A percentile compares a stretch with the other conserved stretches of the same genome.
Evolutionary conservation across 2,888 invertebrate species (phyloP).

Genomic region (Cephus sareptanus): DNA sequence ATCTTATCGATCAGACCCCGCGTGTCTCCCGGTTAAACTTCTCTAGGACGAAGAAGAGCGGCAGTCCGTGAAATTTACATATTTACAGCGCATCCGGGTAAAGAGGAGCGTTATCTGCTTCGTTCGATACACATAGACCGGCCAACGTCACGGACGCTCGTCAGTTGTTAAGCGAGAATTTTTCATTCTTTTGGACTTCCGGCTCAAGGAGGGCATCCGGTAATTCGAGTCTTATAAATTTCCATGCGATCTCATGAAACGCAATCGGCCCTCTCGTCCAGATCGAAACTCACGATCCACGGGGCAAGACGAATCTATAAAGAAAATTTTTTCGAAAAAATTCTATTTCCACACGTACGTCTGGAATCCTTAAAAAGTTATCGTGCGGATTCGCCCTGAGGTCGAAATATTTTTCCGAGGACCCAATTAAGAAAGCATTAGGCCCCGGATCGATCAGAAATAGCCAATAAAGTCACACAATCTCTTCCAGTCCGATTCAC

Average conservation of each 20-base stretch:
- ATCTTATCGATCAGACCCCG: slow-evolving; percentile 45
- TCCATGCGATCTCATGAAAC: neutral
- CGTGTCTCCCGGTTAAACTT: slow-evolving; percentile 29
- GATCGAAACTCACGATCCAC: neutral
- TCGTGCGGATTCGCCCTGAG: neutral
- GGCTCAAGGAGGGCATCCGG: neutral
- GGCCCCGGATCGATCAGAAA: slow-evolving; percentile 21
- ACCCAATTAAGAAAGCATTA: slow-evolving; percentile 37
- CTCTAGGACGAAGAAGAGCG: slow-evolving; percentile 40
- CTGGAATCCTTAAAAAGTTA: fast-evolving
- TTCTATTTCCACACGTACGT: fast-evolving
- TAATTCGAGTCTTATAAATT: neutral
- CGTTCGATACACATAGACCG: slow-evolving; percentile 37
- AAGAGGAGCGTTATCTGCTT: slow-evolving; percentile 41
- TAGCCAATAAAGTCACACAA: slow-evolving; percentile 51
- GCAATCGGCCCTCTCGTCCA: neutral
- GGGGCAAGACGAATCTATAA: neutral
- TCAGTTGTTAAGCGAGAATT: neutral
- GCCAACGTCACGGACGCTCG: no score
- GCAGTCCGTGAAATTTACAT: slow-evolving; percentile 48
- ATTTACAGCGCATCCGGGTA: slow-evolving; percentile 44
- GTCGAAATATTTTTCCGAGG: slow-evolving; percentile 5
- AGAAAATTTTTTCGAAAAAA: neutral
- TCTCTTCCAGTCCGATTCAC: slow-evolving; percentile 44
- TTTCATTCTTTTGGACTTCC: neutral